Percentiles rank a stretch among this genome's conserved stretches.
phyloP scores from a whole-genome alignment of 2,113 vertebrate genomes.

The western clawed frog (Xenopus tropicalis) region DNA sequence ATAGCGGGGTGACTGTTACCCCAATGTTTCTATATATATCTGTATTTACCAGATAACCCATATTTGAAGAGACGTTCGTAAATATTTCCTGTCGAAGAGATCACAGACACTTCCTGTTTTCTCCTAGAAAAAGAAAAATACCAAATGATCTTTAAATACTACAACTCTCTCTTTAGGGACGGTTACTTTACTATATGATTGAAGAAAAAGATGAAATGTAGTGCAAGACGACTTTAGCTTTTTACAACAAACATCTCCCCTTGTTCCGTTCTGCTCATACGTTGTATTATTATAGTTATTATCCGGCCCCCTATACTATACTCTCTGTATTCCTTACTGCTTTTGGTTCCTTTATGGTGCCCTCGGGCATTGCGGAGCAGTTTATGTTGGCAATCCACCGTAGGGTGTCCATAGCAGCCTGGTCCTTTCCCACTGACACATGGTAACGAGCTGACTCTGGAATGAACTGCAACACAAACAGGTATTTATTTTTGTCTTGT shows the following conservation, averaged over 20 bases:
- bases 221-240: no score
- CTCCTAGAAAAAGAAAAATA: conserved; percentile 59
- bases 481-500: no score
- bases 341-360: conserved; percentile 67
- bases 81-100: conserved; percentile 70
- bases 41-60: conserved; percentile 87
- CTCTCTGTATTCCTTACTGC: conserved; percentile 57
- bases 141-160: no score
- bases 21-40: no score
- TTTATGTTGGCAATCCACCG: conserved; percentile 78
- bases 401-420: conserved; percentile 71
- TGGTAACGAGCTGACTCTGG: conserved; percentile 87
- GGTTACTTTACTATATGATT: no score
- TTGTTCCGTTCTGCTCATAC: no score
- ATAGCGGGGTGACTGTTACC: no score
- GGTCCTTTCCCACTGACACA: conserved; percentile 73
- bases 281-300: no score
- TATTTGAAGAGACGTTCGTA: conserved; percentile 82
- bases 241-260: no score
- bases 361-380: conserved; percentile 64
- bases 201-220: no score
- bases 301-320: neutral
- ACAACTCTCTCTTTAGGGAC: no score
- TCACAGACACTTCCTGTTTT: conserved; percentile 76
- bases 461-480: conserved; percentile 72